Conservation (phyloP, 2,888 invertebrate species). For the Pterostichus niger region DNA sequence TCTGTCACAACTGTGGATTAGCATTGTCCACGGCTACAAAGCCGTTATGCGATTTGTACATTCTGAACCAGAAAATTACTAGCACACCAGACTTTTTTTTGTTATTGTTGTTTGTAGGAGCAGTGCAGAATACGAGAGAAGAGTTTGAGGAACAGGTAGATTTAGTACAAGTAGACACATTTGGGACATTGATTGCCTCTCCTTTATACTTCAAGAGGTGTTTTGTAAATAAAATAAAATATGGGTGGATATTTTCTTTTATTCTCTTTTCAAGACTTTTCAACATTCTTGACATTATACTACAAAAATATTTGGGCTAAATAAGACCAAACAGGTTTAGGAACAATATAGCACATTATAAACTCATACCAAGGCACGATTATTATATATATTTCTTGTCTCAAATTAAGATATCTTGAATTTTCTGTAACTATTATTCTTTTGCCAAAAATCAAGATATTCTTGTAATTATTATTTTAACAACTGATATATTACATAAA, state of each 20-base stretch:
- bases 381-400: no score
- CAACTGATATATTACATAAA: no score
- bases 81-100: conserved; percentile 40
- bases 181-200: conserved; percentile 42
- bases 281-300: conserved; percentile 35
- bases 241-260: conserved; percentile 39
- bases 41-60: conserved; percentile 67
- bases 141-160: conserved; percentile 57
- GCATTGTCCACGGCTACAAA: conserved; percentile 71
- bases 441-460: no score
- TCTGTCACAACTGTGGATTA: conserved; percentile 77
- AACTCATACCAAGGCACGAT: no score
- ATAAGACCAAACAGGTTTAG: no score
- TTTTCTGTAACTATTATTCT: no score
- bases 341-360: no score
- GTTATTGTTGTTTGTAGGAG: conserved; percentile 27
- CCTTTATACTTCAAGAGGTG: conserved; percentile 40
- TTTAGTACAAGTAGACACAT: conserved; percentile 8
- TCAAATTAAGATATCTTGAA: no score
- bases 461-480: no score
- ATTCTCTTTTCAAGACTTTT: conserved; percentile 23
- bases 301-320: conserved; percentile 26
- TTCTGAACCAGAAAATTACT: conserved; percentile 67
- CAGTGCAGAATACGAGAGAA: conserved; percentile 23
- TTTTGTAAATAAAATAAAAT: conserved; percentile 61